Percentiles rank a stretch among this genome's conserved stretches.
Conservation (phyloP, 2,888 invertebrate genomes). For the Ophion ellenae region DNA sequence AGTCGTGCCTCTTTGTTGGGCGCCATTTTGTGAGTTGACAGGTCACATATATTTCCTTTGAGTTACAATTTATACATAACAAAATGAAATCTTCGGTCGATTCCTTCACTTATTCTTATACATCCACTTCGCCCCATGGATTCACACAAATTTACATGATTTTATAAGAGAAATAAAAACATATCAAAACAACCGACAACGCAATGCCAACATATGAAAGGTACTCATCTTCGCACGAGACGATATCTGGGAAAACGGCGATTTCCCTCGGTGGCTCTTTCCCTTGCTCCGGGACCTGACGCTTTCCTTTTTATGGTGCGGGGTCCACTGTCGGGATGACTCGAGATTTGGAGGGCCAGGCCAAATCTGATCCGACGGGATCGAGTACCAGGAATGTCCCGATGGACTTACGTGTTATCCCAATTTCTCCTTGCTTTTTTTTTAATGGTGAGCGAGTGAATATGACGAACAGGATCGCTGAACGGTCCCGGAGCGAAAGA, state of each 20-base stretch:
- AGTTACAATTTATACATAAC: not conserved
- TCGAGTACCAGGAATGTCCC: not conserved
- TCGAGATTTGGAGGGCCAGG: not conserved
- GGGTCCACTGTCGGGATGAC: not conserved
- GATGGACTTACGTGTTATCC: too few relatives aligned
- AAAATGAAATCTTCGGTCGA: not conserved
- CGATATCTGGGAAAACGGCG: not conserved
- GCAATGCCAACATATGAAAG: not conserved
- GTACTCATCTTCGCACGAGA: not conserved
- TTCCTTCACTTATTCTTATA: not conserved
- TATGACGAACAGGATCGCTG: not conserved
- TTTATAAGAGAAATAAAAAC: not conserved
- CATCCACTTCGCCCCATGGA: not conserved
- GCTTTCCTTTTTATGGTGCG: not conserved
- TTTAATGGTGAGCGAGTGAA: not conserved
- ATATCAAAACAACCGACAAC: not conserved
- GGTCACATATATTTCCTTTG: not conserved
- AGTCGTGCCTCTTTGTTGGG: slow-evolving; percentile 9
- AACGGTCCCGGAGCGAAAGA: slow-evolving; percentile 9
- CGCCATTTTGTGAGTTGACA: slow-evolving; percentile 10
- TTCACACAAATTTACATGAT: not conserved
- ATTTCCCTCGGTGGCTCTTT: slow-evolving; percentile 8
- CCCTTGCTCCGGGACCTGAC: not conserved
- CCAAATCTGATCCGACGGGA: not conserved
- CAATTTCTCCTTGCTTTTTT: too few relatives aligned